phyloP scores from a whole-genome alignment of 2,797 vertebrate genomes.

The Pteropus rufus region DNA sequence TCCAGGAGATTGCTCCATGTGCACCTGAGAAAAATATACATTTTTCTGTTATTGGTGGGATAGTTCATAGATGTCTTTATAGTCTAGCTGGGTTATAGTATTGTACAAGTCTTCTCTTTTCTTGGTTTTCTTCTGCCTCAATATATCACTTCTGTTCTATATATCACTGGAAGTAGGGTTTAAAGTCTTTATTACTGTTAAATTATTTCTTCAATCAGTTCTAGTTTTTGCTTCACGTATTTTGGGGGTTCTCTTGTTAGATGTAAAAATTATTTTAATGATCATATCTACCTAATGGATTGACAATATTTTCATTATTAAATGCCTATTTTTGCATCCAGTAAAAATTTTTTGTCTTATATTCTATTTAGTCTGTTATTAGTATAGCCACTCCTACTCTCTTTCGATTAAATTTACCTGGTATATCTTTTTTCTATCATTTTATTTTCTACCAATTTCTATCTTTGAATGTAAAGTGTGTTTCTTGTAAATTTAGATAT shows the following conservation, averaged over 20 bases:
- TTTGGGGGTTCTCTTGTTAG: background rate
- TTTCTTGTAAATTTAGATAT: background rate
- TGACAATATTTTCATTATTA: background rate
- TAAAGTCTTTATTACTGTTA: background rate
- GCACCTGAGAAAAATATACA: background rate
- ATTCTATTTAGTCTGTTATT: background rate
- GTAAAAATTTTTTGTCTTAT: background rate
- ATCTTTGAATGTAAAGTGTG: background rate
- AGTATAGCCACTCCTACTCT: background rate
- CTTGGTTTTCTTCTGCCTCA: background rate
- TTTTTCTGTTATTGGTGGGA: background rate
- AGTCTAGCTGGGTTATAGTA: background rate
- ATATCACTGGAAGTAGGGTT: background rate
- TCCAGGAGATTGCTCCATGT: background rate
- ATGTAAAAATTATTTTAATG: background rate
- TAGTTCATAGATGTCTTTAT: background rate
- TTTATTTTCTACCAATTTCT: background rate
- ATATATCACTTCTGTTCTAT: background rate
- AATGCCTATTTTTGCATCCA: background rate
- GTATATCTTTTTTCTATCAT: background rate
- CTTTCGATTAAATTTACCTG: background rate
- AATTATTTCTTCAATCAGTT: background rate
- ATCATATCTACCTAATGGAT: too few species aligned
- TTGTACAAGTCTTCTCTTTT: background rate
- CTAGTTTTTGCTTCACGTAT: background rate